A percentile compares a stretch with the other conserved stretches of the same genome.
Conservation (phyloP, 30 jellyfish, hydroid and myxozoan species). For the Aurelia aurita complex sp. Pacific region DNA sequence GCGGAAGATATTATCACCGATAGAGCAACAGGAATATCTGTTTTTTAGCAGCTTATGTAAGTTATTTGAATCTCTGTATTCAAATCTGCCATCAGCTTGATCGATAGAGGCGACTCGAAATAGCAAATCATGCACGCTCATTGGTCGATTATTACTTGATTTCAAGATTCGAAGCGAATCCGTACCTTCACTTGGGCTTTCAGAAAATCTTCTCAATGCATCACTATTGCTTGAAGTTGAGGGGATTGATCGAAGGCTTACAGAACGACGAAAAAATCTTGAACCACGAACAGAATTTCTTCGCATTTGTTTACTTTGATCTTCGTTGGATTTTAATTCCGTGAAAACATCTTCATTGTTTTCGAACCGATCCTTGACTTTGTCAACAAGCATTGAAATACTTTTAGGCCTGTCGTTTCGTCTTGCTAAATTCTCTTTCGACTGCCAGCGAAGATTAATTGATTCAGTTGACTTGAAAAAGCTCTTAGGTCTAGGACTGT, state of each 20-base stretch:
- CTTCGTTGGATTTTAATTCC: not conserved
- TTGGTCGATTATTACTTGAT: constrained; percentile 60
- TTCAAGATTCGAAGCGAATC: constrained; percentile 28
- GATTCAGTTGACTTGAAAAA: constrained; percentile 44
- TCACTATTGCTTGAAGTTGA: constrained; percentile 14
- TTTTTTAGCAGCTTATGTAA: constrained; percentile 44
- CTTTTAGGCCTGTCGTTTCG: constrained; percentile 43
- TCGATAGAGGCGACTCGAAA: constrained; percentile 44
- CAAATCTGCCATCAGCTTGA: constrained; percentile 8
- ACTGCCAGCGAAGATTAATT: constrained; percentile 39
- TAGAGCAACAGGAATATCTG: constrained; percentile 49
- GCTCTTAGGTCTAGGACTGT: not conserved
- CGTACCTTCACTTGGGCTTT: not conserved
- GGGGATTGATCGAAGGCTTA: constrained; percentile 62
- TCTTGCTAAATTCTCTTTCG: constrained; percentile 41
- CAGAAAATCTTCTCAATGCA: not conserved
- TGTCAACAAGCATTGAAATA: constrained; percentile 49
- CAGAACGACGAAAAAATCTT: constrained; percentile 59
- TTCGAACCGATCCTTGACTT: constrained; percentile 28
- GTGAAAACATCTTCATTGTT: not conserved
- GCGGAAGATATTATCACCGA: constrained; percentile 1
- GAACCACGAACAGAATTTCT: constrained; percentile 14
- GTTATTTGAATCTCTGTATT: not conserved
- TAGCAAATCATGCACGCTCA: constrained; percentile 57
- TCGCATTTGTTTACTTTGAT: not conserved